These are phyloP conservation scores for Cylas formicarius DNA, from an alignment of 1,140 invertebrate species.

Conservation along the genomic window DNA sequence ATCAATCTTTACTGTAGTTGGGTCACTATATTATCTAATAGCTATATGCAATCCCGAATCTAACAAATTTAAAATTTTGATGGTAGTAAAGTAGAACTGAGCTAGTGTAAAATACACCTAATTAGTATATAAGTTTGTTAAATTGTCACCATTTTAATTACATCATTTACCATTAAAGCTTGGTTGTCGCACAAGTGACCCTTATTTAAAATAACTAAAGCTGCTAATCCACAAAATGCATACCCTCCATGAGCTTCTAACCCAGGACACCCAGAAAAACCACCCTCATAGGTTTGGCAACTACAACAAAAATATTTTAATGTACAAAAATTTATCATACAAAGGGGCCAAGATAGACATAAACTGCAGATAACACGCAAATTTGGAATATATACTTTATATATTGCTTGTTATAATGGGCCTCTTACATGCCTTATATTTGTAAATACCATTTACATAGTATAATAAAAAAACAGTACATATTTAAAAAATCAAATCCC, in stretches of 20 bases:
- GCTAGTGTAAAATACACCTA: no score
- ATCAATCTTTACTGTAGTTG: no score
- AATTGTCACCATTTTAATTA: neutral
- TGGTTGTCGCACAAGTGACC: conserved; percentile 73
- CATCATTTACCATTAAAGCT: conserved; percentile 62
- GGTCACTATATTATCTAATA: no score
- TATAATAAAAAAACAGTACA: neutral
- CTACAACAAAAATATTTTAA: conserved; percentile 39
- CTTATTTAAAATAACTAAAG: conserved; percentile 74
- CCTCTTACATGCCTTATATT: neutral
- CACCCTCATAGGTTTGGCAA: conserved; percentile 98
- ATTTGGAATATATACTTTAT: no score
- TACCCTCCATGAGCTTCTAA: conserved; percentile 98
- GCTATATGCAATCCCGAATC: no score
- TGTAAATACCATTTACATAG: no score
- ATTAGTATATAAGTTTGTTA: neutral
- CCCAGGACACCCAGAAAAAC: conserved; percentile 89
- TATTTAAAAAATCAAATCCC: neutral
- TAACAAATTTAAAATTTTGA: no score
- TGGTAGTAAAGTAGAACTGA: no score
- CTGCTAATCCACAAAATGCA: conserved; percentile 91
- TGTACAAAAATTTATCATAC: conserved; percentile 6
- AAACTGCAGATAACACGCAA: no score
- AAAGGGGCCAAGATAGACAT: conserved; percentile 2
- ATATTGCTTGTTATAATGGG: neutral